These are phyloP conservation scores for Promerops cafer DNA, from an alignment of 2,113 vertebrate species.

Conservation along the genomic window DNA sequence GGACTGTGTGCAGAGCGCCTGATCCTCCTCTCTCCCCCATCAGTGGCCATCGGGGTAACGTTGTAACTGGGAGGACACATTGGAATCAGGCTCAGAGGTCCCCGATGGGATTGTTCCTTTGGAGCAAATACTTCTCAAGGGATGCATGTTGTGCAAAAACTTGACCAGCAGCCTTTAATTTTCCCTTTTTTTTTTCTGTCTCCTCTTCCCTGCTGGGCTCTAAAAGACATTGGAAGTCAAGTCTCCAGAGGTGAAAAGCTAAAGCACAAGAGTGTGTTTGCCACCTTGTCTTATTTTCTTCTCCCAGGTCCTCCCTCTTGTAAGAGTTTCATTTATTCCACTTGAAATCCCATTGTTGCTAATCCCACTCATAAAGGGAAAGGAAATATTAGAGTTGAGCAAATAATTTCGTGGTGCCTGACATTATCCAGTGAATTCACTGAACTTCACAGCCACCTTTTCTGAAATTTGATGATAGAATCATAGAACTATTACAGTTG, in stretches of 20 bases:
- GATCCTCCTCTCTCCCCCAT: not conserved
- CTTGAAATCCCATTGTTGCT: not conserved
- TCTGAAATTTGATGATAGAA: not conserved
- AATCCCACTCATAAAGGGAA: not conserved
- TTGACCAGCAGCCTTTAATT: not conserved
- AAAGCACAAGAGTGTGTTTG: not conserved
- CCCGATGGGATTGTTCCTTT: not conserved
- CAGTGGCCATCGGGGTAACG: fast-evolving
- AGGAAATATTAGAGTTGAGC: not conserved
- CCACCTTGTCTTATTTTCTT: not conserved
- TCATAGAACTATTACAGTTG: not conserved
- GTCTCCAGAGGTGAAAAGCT: not conserved
- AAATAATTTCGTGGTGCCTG: not conserved
- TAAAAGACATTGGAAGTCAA: not conserved
- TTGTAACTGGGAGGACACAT: not conserved
- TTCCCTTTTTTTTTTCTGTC: not conserved
- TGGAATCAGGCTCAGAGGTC: not conserved
- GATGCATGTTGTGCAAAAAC: fast-evolving
- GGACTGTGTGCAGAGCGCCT: not conserved
- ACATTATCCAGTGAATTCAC: not conserved
- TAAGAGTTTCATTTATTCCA: not conserved
- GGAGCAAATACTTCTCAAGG: not conserved
- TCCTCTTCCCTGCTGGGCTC: not conserved
- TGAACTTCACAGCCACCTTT: not conserved
- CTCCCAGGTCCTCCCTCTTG: not conserved